Evolutionary conservation across 2,888 invertebrate species (phyloP), one percentile per base, ranked within the genome.

Genomic region (Heteropelma amictum): DNA sequence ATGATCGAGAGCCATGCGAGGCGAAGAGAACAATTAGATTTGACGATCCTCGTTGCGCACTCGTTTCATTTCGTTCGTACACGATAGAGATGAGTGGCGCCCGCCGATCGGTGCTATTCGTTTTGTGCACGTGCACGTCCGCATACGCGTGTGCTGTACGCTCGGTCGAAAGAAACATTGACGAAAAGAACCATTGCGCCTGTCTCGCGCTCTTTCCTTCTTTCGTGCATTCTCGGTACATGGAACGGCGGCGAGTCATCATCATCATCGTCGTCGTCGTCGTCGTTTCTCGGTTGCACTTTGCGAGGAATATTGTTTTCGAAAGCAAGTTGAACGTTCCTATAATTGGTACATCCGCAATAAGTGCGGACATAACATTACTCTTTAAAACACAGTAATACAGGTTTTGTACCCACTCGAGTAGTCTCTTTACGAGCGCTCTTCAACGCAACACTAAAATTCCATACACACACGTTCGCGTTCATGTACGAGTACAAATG

Each of bases 291-390:
- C 42, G 53, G 65, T 67, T 56, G 47, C 40, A 70, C 33, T 19
- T 35, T 45, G 40, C n/a, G 60, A 65, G 54, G 70, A 61, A 70
- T 74, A 74, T 70, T 74, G 70, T 79, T 79, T 77, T 79, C 76
- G 77, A 81, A 81, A 79, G 74, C 70, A 76, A 78, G 77, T 74
- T 76, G 77, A 78, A 77, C 76, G 64, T 75, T 63, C 72, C 68
- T 80, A 49, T 68, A 82, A 82, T 82, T 82, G 81, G 79, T 78
- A 79, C 77, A 82, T 80, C 78, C 78, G 78, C 80, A 77, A 76
- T 79, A 79, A 76, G 71, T 71, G 72, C 76, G 69, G 76, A 77
- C 76, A 71, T 76, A 76, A 77, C 79, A 79, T 80, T 58, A 67
- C 65, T 75, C 79, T 77, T 78, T 74, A 77, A 76, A 80, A 81